These are phyloP conservation scores for Ceriagrion tenellum DNA, from an alignment of 2,888 invertebrate genomes.

Conservation along the genomic window DNA sequence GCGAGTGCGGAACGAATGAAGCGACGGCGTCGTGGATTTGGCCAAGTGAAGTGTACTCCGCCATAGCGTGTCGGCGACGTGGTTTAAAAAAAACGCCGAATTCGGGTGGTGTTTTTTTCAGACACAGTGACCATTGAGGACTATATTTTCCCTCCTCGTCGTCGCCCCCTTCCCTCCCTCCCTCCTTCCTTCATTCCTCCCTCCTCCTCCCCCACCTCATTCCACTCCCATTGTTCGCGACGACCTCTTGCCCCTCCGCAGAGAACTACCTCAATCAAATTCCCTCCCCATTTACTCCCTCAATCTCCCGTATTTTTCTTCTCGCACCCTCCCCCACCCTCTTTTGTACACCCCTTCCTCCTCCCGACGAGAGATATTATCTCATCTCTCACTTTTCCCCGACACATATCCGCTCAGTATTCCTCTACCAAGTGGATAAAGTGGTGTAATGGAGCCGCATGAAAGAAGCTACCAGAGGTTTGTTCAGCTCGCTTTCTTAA, in stretches of 20 bases:
- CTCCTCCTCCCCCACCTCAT: background rate
- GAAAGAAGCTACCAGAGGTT: conserved; percentile 60
- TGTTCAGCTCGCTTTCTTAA: conserved; percentile 53
- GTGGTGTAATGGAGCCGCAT: conserved; percentile 63
- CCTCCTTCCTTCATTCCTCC: conserved; percentile 14
- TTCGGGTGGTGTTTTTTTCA: conserved; percentile 64
- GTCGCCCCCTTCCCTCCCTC: background rate
- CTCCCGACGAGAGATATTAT: conserved; percentile 25
- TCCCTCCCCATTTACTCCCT: background rate
- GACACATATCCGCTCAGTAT: background rate
- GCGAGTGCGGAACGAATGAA: conserved; percentile 30
- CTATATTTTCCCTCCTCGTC: background rate
- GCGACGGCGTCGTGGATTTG: conserved; percentile 45
- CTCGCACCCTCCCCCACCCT: background rate
- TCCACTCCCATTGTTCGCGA: background rate
- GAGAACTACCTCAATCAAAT: conserved; percentile 19
- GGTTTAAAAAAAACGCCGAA: background rate
- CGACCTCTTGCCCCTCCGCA: background rate
- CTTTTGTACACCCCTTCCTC: background rate
- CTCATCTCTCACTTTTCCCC: background rate
- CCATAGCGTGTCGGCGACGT: conserved; percentile 60
- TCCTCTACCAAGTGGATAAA: conserved; percentile 55
- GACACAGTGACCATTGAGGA: conserved; percentile 49
- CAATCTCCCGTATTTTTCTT: conserved; percentile 6
- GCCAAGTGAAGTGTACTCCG: conserved; percentile 56